phyloP scores from a whole-genome alignment of 2,888 invertebrate species.

The Cybosia mesomella region DNA sequence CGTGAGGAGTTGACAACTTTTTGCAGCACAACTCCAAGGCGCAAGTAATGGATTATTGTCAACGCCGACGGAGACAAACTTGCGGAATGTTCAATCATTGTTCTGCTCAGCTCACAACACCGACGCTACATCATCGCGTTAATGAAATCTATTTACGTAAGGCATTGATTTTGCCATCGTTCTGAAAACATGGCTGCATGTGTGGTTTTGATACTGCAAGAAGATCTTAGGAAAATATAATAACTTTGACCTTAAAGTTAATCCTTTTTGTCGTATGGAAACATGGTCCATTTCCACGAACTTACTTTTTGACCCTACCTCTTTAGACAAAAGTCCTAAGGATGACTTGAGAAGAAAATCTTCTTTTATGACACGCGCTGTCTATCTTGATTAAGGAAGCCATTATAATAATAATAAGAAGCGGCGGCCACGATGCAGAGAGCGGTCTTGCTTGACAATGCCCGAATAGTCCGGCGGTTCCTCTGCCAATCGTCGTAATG shows the following conservation, averaged over 20 bases:
- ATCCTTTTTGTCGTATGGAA: background rate
- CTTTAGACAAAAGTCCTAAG: too few species aligned
- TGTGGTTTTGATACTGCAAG: background rate
- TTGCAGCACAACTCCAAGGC: slow-evolving; percentile 40
- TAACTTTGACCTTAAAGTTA: background rate
- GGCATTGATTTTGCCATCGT: background rate
- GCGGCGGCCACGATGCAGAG: too few species aligned
- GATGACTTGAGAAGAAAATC: too few species aligned
- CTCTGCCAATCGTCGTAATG: too few species aligned
- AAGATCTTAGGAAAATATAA: background rate
- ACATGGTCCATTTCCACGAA: too few species aligned
- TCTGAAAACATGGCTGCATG: background rate
- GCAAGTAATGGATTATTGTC: slow-evolving; percentile 49
- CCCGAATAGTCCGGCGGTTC: too few species aligned
- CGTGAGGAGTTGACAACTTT: slow-evolving; percentile 29
- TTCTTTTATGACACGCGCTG: too few species aligned
- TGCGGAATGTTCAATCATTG: slow-evolving; percentile 60
- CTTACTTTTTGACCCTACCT: too few species aligned
- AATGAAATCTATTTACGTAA: slow-evolving; percentile 54
- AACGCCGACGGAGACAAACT: slow-evolving; percentile 36
- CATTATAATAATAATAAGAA: too few species aligned
- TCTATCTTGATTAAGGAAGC: too few species aligned
- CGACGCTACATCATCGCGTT: slow-evolving; percentile 53
- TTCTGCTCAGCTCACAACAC: slow-evolving; percentile 25
- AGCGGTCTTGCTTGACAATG: too few species aligned